phyloP scores from a whole-genome alignment of 1,140 invertebrate genomes.

The Caerostris darwini region DNA sequence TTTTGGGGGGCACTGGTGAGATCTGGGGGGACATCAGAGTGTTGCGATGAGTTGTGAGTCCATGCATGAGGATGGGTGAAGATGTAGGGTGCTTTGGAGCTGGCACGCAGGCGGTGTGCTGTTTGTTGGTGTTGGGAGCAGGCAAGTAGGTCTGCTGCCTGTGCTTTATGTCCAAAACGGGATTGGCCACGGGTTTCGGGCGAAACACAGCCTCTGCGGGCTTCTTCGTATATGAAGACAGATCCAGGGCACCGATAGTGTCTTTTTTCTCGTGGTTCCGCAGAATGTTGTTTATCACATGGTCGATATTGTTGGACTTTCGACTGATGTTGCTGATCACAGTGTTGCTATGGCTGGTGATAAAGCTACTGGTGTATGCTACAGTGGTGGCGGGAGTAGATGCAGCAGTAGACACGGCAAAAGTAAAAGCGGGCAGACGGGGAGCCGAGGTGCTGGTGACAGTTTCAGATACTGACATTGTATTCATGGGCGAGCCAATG shows the following conservation, averaged over 20 bases:
- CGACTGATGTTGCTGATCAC: background rate
- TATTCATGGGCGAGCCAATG: conserved; percentile 61
- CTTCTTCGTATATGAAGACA: conserved; percentile 64
- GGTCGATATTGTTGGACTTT: conserved; percentile 47
- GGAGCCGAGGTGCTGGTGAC: background rate
- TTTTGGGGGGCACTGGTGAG: background rate
- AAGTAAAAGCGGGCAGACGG: background rate
- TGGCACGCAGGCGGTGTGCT: conserved; percentile 62
- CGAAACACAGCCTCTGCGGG: background rate
- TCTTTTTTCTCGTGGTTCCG: conserved; percentile 65
- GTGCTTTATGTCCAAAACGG: conserved; percentile 77
- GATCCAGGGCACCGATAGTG: conserved; percentile 74
- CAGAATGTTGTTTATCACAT: conserved; percentile 46
- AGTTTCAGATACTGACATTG: background rate
- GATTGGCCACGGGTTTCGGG: conserved; percentile 71
- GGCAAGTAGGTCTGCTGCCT: conserved; percentile 55
- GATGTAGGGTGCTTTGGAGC: conserved; percentile 64
- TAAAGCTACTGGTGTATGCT: background rate
- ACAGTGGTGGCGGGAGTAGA: background rate
- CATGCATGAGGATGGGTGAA: conserved; percentile 48
- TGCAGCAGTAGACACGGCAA: background rate
- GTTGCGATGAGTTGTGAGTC: background rate
- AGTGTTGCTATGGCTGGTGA: background rate
- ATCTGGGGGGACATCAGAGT: conserved; percentile 28
- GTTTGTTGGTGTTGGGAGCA: conserved; percentile 51